Conservation (phyloP, 2,113 vertebrate genomes). For the Phalacrocorax pelagicus region DNA sequence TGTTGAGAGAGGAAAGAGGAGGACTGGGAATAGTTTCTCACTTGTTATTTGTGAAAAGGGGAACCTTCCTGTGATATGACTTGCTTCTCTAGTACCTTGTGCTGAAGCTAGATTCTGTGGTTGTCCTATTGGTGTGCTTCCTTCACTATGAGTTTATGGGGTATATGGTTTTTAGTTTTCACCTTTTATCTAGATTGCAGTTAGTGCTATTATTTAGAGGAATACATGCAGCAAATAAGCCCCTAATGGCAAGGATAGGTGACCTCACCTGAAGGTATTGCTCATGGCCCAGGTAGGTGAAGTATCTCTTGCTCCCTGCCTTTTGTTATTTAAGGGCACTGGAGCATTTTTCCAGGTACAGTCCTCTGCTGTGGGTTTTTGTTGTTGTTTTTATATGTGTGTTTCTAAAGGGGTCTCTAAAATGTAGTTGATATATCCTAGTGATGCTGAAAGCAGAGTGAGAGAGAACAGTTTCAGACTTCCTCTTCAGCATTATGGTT, state of each 20-base stretch:
- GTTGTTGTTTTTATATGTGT: background rate
- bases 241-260: background rate
- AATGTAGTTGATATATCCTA: background rate
- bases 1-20: background rate
- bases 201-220: background rate
- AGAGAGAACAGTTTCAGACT: background rate
- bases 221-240: background rate
- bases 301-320: background rate
- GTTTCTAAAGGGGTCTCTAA: background rate
- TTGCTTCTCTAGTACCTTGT: background rate
- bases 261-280: background rate
- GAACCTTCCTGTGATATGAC: fast-evolving
- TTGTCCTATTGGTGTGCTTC: background rate
- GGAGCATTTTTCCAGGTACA: background rate
- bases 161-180: background rate
- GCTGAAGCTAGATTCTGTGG: background rate
- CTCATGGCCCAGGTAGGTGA: background rate
- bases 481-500: background rate
- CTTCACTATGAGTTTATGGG: background rate
- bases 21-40: background rate
- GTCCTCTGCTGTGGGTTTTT: background rate
- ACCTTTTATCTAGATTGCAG: background rate
- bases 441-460: background rate
- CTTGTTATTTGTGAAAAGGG: background rate
- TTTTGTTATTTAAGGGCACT: background rate